Evolutionary conservation across 2,888 invertebrate species (phyloP).

Genomic region (Microctonus brassicae): DNA sequence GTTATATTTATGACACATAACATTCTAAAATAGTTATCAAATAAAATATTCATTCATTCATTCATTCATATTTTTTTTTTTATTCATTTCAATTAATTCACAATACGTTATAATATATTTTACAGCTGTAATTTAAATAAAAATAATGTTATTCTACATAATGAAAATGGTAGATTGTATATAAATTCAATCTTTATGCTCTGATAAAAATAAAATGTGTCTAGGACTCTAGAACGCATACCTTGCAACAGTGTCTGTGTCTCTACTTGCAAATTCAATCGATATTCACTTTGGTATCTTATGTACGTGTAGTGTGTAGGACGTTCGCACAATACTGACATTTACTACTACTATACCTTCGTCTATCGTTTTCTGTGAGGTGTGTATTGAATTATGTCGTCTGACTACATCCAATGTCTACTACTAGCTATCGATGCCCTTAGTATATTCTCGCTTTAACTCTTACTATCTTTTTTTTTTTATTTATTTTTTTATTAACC

Average conservation of each 20-base stretch:
- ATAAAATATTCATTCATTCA: too few relatives aligned
- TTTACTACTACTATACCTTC: conserved; percentile 14
- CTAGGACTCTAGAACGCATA: neutral
- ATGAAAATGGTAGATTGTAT: too few relatives aligned
- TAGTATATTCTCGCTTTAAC: neutral
- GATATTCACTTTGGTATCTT: conserved; percentile 21
- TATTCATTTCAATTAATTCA: too few relatives aligned
- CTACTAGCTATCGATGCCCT: conserved; percentile 20
- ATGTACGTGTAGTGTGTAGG: conserved; percentile 17
- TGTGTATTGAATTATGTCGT: conserved; percentile 34
- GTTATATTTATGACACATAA: too few relatives aligned
- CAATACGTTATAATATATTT: too few relatives aligned
- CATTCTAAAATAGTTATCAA: too few relatives aligned
- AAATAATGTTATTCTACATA: too few relatives aligned
- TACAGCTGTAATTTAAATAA: too few relatives aligned
- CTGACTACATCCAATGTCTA: conserved; percentile 36
- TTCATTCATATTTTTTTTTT: too few relatives aligned
- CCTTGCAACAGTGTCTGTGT: conserved; percentile 1
- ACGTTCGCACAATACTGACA: conserved; percentile 17
- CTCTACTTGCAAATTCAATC: conserved; percentile 9
- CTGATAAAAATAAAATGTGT: conserved; percentile 7
- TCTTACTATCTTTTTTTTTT: neutral
- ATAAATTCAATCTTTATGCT: neutral
- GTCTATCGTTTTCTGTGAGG: conserved; percentile 5
- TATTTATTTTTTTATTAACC: neutral